phyloP scores from a whole-genome alignment of 2,797 vertebrate genomes.

The Spinus olivaceus region DNA sequence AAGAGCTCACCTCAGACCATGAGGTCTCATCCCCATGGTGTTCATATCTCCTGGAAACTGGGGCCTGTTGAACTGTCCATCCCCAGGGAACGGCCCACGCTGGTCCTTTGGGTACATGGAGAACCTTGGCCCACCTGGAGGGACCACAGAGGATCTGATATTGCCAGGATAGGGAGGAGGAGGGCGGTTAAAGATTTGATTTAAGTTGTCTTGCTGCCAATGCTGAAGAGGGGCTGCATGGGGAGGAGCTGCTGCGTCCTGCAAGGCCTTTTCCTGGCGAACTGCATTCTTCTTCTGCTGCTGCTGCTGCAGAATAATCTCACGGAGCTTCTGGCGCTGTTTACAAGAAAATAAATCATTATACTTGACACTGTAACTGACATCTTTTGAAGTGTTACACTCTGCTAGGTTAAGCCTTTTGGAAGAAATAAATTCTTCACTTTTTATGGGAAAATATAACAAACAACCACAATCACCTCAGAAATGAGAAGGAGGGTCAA shows the following conservation, averaged over 20 bases:
- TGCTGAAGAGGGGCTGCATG: slow-evolving; percentile 79
- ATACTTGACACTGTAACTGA: neutral
- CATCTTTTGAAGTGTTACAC: neutral
- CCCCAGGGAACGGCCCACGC: slow-evolving; percentile 81
- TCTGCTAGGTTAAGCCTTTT: neutral
- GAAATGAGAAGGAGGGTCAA: neutral
- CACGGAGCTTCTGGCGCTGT: slow-evolving; percentile 93
- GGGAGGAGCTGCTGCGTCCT: slow-evolving; percentile 75
- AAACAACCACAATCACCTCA: neutral
- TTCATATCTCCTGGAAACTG: slow-evolving; percentile 82
- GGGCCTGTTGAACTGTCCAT: slow-evolving; percentile 82
- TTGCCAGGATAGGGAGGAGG: slow-evolving; percentile 95
- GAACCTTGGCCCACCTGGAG: slow-evolving; percentile 78
- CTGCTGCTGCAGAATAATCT: slow-evolving; percentile 94
- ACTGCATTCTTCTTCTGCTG: slow-evolving; percentile 92
- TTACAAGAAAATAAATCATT: neutral
- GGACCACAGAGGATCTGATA: slow-evolving; percentile 78
- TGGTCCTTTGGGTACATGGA: slow-evolving; percentile 85
- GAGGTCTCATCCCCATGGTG: slow-evolving; percentile 84
- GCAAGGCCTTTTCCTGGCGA: slow-evolving; percentile 88
- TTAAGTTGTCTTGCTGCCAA: slow-evolving; percentile 87
- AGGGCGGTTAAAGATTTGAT: slow-evolving; percentile 87
- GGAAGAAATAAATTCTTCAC: neutral
- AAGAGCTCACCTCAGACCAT: slow-evolving; percentile 84
- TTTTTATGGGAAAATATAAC: neutral